Conservation (phyloP, 30 jellyfish, hydroid and myxozoan genomes). For the Clytia hemisphaerica region DNA sequence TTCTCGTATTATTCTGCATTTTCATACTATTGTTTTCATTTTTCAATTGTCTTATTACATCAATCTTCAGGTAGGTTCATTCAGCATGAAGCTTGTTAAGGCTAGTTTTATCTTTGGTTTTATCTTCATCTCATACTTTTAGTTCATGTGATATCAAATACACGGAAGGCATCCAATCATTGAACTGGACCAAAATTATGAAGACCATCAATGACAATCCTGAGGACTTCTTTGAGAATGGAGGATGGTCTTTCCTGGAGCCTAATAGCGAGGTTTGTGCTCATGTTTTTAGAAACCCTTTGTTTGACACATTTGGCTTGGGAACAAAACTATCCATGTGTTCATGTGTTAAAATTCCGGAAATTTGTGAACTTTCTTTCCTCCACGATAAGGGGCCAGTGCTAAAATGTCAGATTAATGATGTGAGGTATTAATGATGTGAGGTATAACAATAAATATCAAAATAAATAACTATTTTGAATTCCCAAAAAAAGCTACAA, state of each 20-base stretch:
- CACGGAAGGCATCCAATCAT: constrained; percentile 99
- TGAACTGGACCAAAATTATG: constrained; percentile 98
- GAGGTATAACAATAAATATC: too few relatives aligned
- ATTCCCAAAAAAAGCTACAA: too few relatives aligned
- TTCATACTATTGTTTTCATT: too few relatives aligned
- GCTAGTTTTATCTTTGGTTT: background rate
- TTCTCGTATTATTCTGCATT: too few relatives aligned
- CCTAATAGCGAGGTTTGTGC: constrained; percentile 91
- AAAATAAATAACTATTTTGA: too few relatives aligned
- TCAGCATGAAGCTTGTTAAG: too few relatives aligned
- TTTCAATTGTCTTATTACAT: too few relatives aligned
- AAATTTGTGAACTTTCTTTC: background rate
- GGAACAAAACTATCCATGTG: background rate
- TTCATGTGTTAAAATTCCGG: background rate
- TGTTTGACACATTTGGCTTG: too few relatives aligned
- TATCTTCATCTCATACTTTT: background rate
- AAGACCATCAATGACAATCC: constrained; percentile 97
- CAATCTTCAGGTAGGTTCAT: too few relatives aligned
- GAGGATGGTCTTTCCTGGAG: constrained; percentile 99
- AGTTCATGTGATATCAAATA: constrained; percentile 98
- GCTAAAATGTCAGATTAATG: too few relatives aligned
- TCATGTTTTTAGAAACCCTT: too few relatives aligned
- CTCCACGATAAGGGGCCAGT: too few relatives aligned
- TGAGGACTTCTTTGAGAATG: constrained; percentile 96
- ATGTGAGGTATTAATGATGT: background rate